These are phyloP conservation scores for Sipha maydis DNA, from an alignment of 2,888 invertebrate genomes.

Conservation along the genomic window DNA sequence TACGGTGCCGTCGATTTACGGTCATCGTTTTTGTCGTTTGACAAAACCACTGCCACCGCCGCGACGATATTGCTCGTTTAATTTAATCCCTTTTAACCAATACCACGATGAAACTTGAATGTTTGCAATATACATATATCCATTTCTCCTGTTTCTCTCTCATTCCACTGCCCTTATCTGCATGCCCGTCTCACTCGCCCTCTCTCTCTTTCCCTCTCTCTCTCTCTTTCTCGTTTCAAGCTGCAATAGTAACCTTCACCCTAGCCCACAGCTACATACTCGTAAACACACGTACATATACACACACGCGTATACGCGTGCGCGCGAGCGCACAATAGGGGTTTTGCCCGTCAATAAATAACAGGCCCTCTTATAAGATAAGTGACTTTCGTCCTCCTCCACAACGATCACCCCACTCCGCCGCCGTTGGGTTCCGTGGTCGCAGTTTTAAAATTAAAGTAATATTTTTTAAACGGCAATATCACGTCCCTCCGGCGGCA, in stretches of 20 bases:
- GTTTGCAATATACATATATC: conserved; percentile 37
- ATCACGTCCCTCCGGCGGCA: conserved; percentile 48
- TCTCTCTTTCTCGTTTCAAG: not conserved
- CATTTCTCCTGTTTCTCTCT: not conserved
- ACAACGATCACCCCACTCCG: not conserved
- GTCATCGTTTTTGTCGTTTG: conserved; percentile 58
- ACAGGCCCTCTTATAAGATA: conserved; percentile 60
- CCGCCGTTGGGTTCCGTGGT: conserved; percentile 39
- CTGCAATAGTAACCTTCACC: conserved; percentile 7
- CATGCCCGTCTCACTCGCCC: not conserved
- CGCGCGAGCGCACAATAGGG: not conserved
- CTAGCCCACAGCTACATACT: conserved; percentile 20
- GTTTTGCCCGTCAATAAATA: conserved; percentile 59
- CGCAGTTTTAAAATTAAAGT: conserved; percentile 62
- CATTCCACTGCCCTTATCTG: not conserved
- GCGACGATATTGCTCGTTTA: conserved; percentile 55
- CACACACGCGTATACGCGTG: not conserved
- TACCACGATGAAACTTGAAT: conserved; percentile 20
- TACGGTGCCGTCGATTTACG: conserved; percentile 61
- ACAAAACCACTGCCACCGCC: conserved; percentile 40
- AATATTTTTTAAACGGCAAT: conserved; percentile 62
- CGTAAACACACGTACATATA: too few species aligned
- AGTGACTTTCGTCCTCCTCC: conserved; percentile 56
- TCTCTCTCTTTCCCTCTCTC: not conserved
- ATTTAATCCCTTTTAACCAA: conserved; percentile 56